These are phyloP conservation scores for Hystrix brachyura DNA, from an alignment of 2,113 vertebrate species.

Conservation along the genomic window DNA sequence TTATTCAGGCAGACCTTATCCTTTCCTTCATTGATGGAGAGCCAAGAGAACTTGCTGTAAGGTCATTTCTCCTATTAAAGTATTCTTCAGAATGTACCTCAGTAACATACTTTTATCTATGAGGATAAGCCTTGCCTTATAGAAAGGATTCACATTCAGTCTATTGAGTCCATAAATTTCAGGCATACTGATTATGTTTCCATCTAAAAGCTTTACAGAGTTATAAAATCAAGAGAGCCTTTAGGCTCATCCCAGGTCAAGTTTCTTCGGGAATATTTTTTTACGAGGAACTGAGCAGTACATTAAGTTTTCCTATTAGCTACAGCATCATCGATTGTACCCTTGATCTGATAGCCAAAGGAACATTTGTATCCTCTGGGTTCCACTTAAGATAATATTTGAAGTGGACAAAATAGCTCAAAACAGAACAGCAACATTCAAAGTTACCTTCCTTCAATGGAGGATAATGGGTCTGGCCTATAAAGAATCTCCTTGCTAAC, in stretches of 20 bases:
- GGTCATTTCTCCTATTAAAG: constrained; percentile 60
- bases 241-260: constrained; percentile 70
- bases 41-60: constrained; percentile 46
- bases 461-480: constrained; percentile 48
- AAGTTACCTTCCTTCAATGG: constrained; percentile 36
- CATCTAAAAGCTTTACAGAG: constrained; percentile 71
- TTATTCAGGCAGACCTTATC: background rate
- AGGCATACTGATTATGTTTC: constrained; percentile 72
- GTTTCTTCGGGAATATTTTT: constrained; percentile 74
- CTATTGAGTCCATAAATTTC: constrained; percentile 70
- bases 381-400: constrained; percentile 74
- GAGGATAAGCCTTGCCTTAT: constrained; percentile 60
- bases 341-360: constrained; percentile 58
- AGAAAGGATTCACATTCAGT: constrained; percentile 40
- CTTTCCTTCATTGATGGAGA: constrained; percentile 49
- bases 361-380: constrained; percentile 71
- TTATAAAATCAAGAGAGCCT: constrained; percentile 68
- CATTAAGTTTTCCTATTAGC: constrained; percentile 64
- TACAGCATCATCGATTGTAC: constrained; percentile 32
- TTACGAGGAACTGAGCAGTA: constrained; percentile 25
- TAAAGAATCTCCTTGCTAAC: constrained; percentile 54
- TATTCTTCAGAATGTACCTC: constrained; percentile 13
- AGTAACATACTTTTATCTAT: constrained; percentile 39
- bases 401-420: constrained; percentile 50
- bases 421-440: constrained; percentile 50